Evolutionary conservation across 2,113 vertebrate genomes (phyloP).

Genomic region (Verasper variegatus): DNA sequence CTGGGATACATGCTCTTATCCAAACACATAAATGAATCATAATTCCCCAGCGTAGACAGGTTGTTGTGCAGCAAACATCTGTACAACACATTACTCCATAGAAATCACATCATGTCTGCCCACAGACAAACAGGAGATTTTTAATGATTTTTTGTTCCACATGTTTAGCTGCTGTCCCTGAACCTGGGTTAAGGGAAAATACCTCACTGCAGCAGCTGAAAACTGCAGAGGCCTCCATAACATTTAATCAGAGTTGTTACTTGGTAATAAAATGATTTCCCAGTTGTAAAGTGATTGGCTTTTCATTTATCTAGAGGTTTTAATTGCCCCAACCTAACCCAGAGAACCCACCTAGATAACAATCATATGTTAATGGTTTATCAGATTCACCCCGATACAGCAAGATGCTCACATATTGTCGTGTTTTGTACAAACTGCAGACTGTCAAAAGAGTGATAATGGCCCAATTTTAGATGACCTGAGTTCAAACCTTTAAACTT

Average conservation of each 20-base stretch:
- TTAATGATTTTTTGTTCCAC: constrained; percentile 50
- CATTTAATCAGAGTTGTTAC: constrained; percentile 39
- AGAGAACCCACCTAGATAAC: constrained; percentile 7
- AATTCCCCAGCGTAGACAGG: constrained; percentile 52
- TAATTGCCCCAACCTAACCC: constrained; percentile 21
- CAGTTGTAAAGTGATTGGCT: constrained; percentile 38
- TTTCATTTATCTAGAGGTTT: constrained; percentile 39
- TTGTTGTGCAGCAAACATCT: constrained; percentile 71
- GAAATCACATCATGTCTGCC: constrained; percentile 43
- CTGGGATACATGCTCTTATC: constrained; percentile 69
- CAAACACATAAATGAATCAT: constrained; percentile 78
- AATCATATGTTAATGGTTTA: constrained; percentile 33
- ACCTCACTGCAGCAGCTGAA: constrained; percentile 11
- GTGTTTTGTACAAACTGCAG: constrained; percentile 12
- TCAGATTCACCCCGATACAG: constrained; percentile 39
- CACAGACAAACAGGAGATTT: constrained; percentile 54
- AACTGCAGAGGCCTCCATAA: constrained; percentile 18
- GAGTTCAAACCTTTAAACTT: constrained; percentile 22
- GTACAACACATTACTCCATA: constrained; percentile 70
- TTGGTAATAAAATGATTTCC: constrained; percentile 54
- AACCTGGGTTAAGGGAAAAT: constrained; percentile 4
- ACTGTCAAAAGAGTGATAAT: constrained; percentile 36
- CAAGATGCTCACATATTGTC: constrained; percentile 19
- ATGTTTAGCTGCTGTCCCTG: constrained; percentile 37
- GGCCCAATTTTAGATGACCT: constrained; percentile 29